These are phyloP conservation scores for Origma solitaria DNA, from an alignment of 2,113 vertebrate genomes.

Conservation along the genomic window DNA sequence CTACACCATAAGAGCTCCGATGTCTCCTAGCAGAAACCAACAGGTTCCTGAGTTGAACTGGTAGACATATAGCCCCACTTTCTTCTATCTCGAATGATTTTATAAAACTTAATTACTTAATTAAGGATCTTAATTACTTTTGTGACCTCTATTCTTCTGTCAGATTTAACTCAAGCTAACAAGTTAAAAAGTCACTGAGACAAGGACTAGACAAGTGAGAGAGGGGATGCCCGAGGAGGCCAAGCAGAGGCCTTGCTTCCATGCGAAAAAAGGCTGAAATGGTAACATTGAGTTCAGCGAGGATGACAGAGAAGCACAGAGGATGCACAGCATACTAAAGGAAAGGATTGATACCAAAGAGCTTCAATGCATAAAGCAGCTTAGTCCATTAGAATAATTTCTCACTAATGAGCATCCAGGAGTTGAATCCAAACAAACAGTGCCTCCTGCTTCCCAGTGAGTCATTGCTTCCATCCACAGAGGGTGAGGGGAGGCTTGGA, in stretches of 20 bases:
- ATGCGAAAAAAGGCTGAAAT: neutral
- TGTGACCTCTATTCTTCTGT: neutral
- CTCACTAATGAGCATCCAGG: neutral
- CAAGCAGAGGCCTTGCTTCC: neutral
- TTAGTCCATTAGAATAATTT: neutral
- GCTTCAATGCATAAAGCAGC: neutral
- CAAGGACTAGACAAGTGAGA: neutral
- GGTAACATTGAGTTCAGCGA: neutral
- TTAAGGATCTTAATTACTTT: constrained; percentile 42
- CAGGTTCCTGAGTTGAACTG: neutral
- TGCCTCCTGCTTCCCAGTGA: neutral
- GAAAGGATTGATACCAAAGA: neutral
- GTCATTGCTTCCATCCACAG: constrained; percentile 19
- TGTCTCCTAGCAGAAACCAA: neutral
- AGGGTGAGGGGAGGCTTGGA: neutral
- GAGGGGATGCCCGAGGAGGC: neutral
- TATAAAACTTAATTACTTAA: constrained; percentile 18
- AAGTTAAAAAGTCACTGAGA: neutral
- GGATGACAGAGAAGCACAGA: neutral
- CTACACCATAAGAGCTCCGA: neutral
- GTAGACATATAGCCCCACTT: neutral
- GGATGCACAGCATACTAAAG: neutral
- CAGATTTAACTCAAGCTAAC: neutral
- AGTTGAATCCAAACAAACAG: neutral
- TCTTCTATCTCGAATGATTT: neutral